Evolutionary conservation across 2,888 invertebrate genomes (phyloP), one percentile per base, ranked within the genome.

Genomic region (Macaria liturata): DNA sequence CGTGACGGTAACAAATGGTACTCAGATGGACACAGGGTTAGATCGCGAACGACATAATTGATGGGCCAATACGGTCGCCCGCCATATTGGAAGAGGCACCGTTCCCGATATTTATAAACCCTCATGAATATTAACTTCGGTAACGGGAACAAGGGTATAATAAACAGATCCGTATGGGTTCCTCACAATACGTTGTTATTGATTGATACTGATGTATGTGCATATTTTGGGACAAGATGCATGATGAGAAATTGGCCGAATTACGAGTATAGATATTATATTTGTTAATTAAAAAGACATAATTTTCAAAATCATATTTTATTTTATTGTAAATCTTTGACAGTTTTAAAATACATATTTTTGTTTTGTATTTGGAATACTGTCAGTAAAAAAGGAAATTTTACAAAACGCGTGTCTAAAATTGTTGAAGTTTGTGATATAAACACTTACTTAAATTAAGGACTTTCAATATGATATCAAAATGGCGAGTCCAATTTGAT

Each of bases 41-140:
- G 86, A 84, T 85, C 83, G 79, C 75, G 78, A 77, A 80, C 73
- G 86, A 83, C 86, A 80, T 86, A 84, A 88, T 88, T 83, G 85
- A 87, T 86, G 82, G 80, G 71, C 68, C 73, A 71, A 72, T 79
- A 81, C 70, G 81, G 78, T 74, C 64, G 68, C 66, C 69, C 69
- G 60, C 69, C 70, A 72, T 75, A 77, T 79, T 72, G 77, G 74
- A 70, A 71, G 72, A 64, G 74, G 76, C 72, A 61, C 69, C 64
- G 54, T 61, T 58, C 53, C 67, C 62, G 65, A 68, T 70, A 70
- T 74, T 74, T 64, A 73, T 72, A 76, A 69, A 72, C 66, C 66
- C 63, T 66, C 64, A 72, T 78, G 75, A 74, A 77, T 78, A 77
- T 76, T 72, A 70, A 78, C 59, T 55, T 46, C 69, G 61, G 56